These are phyloP conservation scores for Drosophila anomalata DNA, from an alignment of 2,888 invertebrate species.

Conservation along the genomic window DNA sequence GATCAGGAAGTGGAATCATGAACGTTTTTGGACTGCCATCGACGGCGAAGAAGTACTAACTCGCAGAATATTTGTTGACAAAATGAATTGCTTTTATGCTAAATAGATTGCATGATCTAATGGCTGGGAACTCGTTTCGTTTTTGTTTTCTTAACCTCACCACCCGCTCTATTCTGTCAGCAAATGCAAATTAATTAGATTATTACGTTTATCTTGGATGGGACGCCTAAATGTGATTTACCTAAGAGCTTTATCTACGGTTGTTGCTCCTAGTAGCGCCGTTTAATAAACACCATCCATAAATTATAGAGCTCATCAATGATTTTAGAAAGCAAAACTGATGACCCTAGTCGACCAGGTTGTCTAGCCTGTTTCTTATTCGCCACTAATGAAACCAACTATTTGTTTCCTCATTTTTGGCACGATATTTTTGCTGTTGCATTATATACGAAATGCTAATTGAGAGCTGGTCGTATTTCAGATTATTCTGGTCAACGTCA, in stretches of 20 bases:
- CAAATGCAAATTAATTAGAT: constrained; percentile 59
- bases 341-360: constrained; percentile 39
- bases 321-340: constrained; percentile 45
- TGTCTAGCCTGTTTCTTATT: constrained; percentile 45
- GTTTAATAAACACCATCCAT: constrained; percentile 47
- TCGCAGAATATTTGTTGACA: constrained; percentile 43
- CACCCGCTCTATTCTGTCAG: constrained; percentile 25
- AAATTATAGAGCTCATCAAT: constrained; percentile 38
- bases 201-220: constrained; percentile 54
- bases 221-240: constrained; percentile 63
- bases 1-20: constrained; percentile 49
- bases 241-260: constrained; percentile 45
- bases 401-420: constrained; percentile 50
- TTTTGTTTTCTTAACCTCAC: constrained; percentile 2
- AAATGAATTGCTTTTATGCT: constrained; percentile 50
- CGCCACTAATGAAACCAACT: constrained; percentile 37
- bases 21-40: constrained; percentile 17
- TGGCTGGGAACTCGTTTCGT: constrained; percentile 54
- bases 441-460: constrained; percentile 50
- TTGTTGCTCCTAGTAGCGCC: constrained; percentile 51
- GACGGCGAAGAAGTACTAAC: constrained; percentile 15
- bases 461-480: constrained; percentile 6
- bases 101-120: constrained; percentile 58
- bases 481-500: constrained; percentile 17
- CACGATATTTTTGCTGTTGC: constrained; percentile 39